Percentiles rank a stretch among this genome's conserved stretches.
Evolutionary conservation across 2,113 vertebrate genomes (phyloP).

Genomic region (Xiphias gladius): DNA sequence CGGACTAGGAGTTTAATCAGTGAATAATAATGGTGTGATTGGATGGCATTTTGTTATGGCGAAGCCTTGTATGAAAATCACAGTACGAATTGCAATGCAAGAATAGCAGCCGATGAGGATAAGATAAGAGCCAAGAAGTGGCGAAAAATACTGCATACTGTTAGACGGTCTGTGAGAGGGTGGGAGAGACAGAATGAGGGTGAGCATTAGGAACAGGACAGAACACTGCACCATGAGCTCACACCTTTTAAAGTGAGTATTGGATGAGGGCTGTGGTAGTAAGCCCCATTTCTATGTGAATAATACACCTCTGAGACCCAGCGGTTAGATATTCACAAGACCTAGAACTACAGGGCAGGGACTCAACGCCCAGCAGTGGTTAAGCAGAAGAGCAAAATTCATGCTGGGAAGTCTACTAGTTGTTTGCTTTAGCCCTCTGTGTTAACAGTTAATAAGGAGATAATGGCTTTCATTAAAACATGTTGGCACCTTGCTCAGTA

Average conservation of each 20-base stretch:
- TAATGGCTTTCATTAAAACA: slow-evolving; percentile 44
- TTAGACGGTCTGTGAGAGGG: slow-evolving; percentile 1
- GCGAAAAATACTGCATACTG: neutral
- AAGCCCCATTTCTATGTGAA: slow-evolving; percentile 69
- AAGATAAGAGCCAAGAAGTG: neutral
- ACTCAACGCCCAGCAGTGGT: slow-evolving; percentile 50
- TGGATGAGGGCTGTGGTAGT: slow-evolving; percentile 58
- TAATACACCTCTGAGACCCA: slow-evolving; percentile 66
- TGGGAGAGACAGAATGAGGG: slow-evolving; percentile 16
- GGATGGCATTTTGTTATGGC: slow-evolving; percentile 51
- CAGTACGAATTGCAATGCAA: slow-evolving; percentile 22
- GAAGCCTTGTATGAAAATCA: slow-evolving; percentile 29
- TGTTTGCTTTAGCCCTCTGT: slow-evolving; percentile 57
- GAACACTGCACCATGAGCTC: slow-evolving; percentile 37
- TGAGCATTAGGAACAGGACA: slow-evolving; percentile 27
- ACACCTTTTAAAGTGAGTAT: slow-evolving; percentile 63
- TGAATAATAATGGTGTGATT: slow-evolving; percentile 57
- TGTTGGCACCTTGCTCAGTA: slow-evolving; percentile 26
- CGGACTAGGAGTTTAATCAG: slow-evolving; percentile 69
- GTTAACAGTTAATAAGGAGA: slow-evolving; percentile 49
- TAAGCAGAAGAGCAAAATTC: slow-evolving; percentile 28
- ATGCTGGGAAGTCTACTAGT: slow-evolving; percentile 26
- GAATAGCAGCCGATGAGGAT: neutral
- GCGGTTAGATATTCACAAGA: slow-evolving; percentile 61
- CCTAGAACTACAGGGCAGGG: slow-evolving; percentile 56